phyloP scores from a whole-genome alignment of 1,140 invertebrate species.

The Heliconius hewitsoni region DNA sequence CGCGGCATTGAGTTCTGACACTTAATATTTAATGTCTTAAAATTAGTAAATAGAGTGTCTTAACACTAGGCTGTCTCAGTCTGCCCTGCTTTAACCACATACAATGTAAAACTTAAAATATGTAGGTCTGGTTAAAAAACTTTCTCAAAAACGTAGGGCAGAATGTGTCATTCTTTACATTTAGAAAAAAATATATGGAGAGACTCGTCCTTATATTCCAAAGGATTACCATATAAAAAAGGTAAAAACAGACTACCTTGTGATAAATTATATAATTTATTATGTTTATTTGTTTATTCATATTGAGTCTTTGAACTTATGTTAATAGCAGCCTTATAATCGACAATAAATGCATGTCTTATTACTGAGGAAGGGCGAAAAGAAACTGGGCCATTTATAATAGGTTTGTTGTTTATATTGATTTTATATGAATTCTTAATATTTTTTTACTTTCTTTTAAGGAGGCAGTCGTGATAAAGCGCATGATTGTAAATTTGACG shows the following conservation, averaged over 20 bases:
- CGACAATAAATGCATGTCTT: slow-evolving; percentile 8
- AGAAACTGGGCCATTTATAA: not conserved
- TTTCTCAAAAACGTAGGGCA: too few species aligned
- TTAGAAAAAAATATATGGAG: too few species aligned
- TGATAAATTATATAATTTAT: not conserved
- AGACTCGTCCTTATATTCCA: not conserved
- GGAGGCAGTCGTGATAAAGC: too few species aligned
- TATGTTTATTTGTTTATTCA: slow-evolving; percentile 8
- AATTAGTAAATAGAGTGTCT: too few species aligned
- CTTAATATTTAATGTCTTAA: too few species aligned
- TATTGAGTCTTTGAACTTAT: slow-evolving; percentile 8
- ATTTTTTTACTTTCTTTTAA: too few species aligned
- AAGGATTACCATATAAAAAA: not conserved
- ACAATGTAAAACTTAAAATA: not conserved
- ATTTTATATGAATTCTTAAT: not conserved
- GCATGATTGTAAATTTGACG: too few species aligned
- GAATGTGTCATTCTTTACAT: too few species aligned
- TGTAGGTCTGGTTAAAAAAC: too few species aligned
- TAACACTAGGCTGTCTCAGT: too few species aligned
- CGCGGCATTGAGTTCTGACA: too few species aligned
- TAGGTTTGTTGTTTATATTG: not conserved
- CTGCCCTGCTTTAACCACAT: too few species aligned
- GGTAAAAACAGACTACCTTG: not conserved
- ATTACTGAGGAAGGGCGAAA: slow-evolving; percentile 5
- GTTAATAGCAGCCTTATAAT: not conserved